A percentile compares a stretch with the other conserved stretches of the same genome.
Conservation (phyloP, 1,140 invertebrate genomes). For the Argopecten irradians region DNA sequence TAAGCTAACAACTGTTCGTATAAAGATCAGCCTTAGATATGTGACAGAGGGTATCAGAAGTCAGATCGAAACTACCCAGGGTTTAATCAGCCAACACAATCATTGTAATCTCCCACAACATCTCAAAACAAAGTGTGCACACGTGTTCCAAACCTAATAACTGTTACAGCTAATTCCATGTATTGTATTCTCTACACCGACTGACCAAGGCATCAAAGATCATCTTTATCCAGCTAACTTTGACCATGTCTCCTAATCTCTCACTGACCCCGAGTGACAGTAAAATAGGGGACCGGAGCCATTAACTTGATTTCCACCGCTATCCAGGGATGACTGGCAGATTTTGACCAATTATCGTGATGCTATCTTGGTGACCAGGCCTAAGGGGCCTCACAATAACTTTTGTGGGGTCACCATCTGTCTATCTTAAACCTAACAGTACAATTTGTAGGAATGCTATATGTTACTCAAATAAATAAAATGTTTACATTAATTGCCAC, state of each 20-base stretch:
- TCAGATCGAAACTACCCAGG: neutral
- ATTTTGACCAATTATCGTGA: neutral
- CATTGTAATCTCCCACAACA: neutral
- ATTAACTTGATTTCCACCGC: neutral
- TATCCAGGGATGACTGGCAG: neutral
- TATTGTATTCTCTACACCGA: neutral
- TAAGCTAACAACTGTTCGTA: neutral
- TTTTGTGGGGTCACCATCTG: neutral
- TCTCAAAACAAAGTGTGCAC: neutral
- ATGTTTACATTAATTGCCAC: no score
- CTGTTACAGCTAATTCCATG: neutral
- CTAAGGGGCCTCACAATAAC: neutral
- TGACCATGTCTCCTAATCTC: neutral
- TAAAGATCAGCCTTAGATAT: neutral
- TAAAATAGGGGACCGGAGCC: neutral
- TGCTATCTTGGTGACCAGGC: neutral
- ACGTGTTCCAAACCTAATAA: conserved; percentile 4
- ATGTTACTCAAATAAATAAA: no score
- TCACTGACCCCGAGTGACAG: neutral
- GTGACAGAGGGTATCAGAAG: neutral
- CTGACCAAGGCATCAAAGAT: neutral
- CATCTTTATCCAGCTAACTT: neutral
- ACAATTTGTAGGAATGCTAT: no score
- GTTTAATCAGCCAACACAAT: neutral
- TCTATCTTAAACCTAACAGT: no score